phyloP scores from a whole-genome alignment of 2,888 invertebrate genomes.

The Zaprionus lineosus region DNA sequence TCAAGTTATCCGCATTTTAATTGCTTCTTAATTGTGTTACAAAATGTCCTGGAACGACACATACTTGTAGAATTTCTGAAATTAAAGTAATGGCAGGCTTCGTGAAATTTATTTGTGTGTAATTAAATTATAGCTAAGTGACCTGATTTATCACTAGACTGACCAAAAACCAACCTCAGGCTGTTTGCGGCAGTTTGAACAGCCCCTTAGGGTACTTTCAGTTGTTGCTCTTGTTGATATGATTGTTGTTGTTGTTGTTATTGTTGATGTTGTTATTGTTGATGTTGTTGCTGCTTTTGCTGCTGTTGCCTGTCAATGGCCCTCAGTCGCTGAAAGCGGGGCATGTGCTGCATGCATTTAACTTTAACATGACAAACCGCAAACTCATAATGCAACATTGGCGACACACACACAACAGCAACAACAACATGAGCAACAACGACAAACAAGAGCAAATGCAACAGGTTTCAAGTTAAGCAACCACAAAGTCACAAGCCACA shows the following conservation, averaged over 20 bases:
- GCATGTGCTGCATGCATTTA: conserved; percentile 77
- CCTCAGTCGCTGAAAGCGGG: conserved; percentile 74
- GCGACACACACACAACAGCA: conserved; percentile 61
- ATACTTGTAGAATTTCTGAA: too few species aligned
- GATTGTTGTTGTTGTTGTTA: conserved; percentile 28
- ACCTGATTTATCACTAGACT: conserved; percentile 70
- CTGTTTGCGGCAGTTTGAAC: conserved; percentile 40
- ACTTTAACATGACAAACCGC: conserved; percentile 78
- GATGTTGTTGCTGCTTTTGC: conserved; percentile 27
- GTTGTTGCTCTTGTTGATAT: conserved; percentile 36
- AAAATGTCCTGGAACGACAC: too few species aligned
- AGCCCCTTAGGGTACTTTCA: conserved; percentile 34
- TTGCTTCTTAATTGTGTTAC: too few species aligned
- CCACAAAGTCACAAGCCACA: conserved; percentile 55
- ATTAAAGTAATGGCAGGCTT: too few species aligned
- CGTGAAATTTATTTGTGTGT: too few species aligned
- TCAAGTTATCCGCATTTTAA: too few species aligned
- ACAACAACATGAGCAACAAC: conserved; percentile 22
- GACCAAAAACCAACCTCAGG: conserved; percentile 45
- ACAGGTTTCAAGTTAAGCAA: conserved; percentile 67
- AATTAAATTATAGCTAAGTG: conserved; percentile 44
- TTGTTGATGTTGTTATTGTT: conserved; percentile 11
- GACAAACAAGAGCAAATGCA: conserved; percentile 27
- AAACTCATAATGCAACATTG: conserved; percentile 73
- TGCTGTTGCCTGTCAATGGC: conserved; percentile 66